These are phyloP conservation scores for Caenorhabditis drosophilae DNA, from an alignment of 2,888 invertebrate species.

Conservation along the genomic window DNA sequence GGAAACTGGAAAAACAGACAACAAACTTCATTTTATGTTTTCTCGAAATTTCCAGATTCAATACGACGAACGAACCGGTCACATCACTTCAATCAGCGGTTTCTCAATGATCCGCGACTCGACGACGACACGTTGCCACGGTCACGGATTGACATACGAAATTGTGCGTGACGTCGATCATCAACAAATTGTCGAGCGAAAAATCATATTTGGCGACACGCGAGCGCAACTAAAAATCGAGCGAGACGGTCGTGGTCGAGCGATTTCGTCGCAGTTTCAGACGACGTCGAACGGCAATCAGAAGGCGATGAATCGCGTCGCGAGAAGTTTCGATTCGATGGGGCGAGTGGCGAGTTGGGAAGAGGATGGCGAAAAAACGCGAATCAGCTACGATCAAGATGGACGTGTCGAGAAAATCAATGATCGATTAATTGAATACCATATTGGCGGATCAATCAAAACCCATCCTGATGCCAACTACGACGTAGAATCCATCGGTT, in stretches of 20 bases:
- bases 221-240: slow-evolving; percentile 20
- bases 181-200: slow-evolving; percentile 20
- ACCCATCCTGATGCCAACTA: slow-evolving; percentile 31
- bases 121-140: slow-evolving; percentile 27
- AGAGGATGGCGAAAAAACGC: slow-evolving; percentile 2
- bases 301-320: too few relatives aligned
- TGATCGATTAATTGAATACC: slow-evolving; percentile 41
- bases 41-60: slow-evolving; percentile 21
- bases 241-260: slow-evolving; percentile 37
- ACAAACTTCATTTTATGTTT: neutral
- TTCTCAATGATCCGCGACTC: slow-evolving; percentile 31
- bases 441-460: slow-evolving; percentile 40
- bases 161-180: slow-evolving; percentile 12
- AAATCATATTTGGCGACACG: slow-evolving; percentile 25
- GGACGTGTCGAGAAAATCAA: slow-evolving; percentile 36
- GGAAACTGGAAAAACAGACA: too few relatives aligned
- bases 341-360: slow-evolving; percentile 30
- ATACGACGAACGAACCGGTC: slow-evolving; percentile 40
- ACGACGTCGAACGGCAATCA: neutral
- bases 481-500: slow-evolving; percentile 20
- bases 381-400: slow-evolving; percentile 35
- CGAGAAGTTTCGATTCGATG: slow-evolving; percentile 22
- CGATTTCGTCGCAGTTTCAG: slow-evolving; percentile 3
- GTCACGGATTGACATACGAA: slow-evolving; percentile 39
- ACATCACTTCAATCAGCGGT: slow-evolving; percentile 36